Percentiles rank a stretch among this genome's conserved stretches.
Conservation (phyloP, 2,113 vertebrate genomes). For the Chelonoidis abingdonii region DNA sequence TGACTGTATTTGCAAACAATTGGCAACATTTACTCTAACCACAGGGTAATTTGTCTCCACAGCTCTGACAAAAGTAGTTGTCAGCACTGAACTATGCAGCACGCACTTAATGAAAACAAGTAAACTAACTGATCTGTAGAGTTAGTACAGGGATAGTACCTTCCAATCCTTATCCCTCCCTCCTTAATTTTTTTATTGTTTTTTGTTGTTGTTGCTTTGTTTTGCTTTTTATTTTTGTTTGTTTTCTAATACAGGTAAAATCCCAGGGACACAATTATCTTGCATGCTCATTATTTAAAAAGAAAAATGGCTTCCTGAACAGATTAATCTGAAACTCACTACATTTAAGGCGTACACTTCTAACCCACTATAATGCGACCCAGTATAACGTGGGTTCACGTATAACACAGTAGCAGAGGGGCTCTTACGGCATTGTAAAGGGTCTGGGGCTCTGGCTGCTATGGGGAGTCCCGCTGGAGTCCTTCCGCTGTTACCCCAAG, state of each 20-base stretch:
- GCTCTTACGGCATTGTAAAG: no score
- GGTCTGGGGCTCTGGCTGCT: no score
- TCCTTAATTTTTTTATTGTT: neutral
- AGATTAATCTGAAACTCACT: conserved; percentile 18
- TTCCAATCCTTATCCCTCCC: neutral
- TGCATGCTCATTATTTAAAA: neutral
- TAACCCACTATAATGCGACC: no score
- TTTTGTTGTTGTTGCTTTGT: neutral
- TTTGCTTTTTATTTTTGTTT: neutral
- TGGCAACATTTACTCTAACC: neutral
- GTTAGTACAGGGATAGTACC: neutral
- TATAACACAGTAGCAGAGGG: no score
- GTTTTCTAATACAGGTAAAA: neutral
- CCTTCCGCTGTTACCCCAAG: no score
- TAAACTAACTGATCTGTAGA: neutral
- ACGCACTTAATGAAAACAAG: accelerated
- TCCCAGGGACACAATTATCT: neutral
- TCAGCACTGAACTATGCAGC: accelerated
- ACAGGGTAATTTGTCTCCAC: neutral
- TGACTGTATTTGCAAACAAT: conserved; percentile 13
- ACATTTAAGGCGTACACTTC: neutral
- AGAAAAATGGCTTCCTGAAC: neutral
- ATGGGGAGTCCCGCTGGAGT: no score
- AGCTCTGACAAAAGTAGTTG: neutral
- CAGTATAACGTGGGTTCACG: no score